Evolutionary conservation across 2,888 invertebrate species (phyloP).

Genomic region (Drosophila neotestacea): DNA sequence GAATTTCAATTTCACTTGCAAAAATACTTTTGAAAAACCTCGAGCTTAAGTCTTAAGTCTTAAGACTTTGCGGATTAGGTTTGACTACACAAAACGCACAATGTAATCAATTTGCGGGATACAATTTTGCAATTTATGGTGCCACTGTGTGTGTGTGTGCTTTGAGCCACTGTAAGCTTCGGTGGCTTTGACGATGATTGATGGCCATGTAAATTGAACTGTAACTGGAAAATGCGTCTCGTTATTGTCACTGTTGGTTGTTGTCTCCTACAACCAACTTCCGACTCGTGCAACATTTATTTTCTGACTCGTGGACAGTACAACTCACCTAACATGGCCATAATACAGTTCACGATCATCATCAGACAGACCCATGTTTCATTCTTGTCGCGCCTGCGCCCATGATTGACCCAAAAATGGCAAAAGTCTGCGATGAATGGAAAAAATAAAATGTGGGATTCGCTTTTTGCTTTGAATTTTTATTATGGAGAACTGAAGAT

Average conservation of each 20-base stretch:
- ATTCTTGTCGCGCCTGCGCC: constrained; percentile 41
- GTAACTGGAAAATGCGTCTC: constrained; percentile 38
- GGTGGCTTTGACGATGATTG: constrained; percentile 54
- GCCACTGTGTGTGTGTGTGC: constrained; percentile 4
- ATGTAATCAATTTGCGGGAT: constrained; percentile 51
- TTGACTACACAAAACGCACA: constrained; percentile 36
- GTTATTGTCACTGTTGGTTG: constrained; percentile 26
- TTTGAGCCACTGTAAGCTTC: constrained; percentile 12
- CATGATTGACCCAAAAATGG: constrained; percentile 63
- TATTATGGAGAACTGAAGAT: constrained; percentile 12
- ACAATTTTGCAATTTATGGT: constrained; percentile 16
- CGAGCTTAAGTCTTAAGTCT: constrained; percentile 51
- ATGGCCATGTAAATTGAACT: constrained; percentile 60
- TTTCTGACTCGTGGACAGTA: constrained; percentile 42
- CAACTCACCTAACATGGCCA: constrained; percentile 53
- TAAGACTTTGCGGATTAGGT: constrained; percentile 55
- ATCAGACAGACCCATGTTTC: background rate
- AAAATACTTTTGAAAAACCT: constrained; percentile 16
- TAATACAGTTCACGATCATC: constrained; percentile 47
- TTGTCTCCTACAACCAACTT: constrained; percentile 31
- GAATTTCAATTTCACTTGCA: constrained; percentile 41
- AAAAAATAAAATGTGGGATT: constrained; percentile 52
- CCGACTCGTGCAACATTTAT: constrained; percentile 57
- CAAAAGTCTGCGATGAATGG: constrained; percentile 28
- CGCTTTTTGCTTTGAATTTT: constrained; percentile 38